Percentiles rank a stretch among this genome's conserved stretches.
phyloP scores from a whole-genome alignment of 2,797 vertebrate species.

The Hafferia zeledoni region DNA sequence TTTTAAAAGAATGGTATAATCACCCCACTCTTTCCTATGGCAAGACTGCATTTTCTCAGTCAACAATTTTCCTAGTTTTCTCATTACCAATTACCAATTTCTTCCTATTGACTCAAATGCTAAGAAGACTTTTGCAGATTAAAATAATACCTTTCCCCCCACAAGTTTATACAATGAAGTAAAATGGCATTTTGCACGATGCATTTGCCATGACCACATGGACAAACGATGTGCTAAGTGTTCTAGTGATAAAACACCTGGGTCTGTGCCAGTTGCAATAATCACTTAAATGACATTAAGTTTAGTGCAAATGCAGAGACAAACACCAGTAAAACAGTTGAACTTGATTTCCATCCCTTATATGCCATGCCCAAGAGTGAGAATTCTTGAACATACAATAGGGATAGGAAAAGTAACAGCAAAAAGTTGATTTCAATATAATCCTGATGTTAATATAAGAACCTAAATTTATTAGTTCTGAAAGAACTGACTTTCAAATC shows the following conservation, averaged over 20 bases:
- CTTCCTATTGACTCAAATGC: background rate
- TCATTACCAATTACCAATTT: background rate
- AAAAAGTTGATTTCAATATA: background rate
- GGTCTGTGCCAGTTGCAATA: background rate
- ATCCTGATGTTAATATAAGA: background rate
- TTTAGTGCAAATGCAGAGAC: background rate
- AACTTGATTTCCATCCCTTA: background rate
- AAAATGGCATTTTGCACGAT: background rate
- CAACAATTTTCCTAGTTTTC: background rate
- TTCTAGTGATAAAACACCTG: background rate
- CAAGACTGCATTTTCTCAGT: background rate
- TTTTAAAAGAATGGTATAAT: background rate
- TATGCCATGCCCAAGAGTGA: background rate
- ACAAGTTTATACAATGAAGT: background rate
- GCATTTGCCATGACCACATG: background rate
- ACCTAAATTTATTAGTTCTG: background rate
- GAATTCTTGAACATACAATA: background rate
- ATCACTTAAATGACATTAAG: background rate
- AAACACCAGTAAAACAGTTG: background rate
- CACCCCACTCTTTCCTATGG: background rate
- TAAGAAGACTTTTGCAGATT: background rate
- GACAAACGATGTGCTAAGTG: background rate
- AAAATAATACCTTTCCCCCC: background rate
- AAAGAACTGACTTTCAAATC: background rate
- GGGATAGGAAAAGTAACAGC: background rate